A percentile compares a stretch with the other conserved stretches of the same genome.
phyloP scores from a whole-genome alignment of 2,113 vertebrate species.

The Hylia prasina region DNA sequence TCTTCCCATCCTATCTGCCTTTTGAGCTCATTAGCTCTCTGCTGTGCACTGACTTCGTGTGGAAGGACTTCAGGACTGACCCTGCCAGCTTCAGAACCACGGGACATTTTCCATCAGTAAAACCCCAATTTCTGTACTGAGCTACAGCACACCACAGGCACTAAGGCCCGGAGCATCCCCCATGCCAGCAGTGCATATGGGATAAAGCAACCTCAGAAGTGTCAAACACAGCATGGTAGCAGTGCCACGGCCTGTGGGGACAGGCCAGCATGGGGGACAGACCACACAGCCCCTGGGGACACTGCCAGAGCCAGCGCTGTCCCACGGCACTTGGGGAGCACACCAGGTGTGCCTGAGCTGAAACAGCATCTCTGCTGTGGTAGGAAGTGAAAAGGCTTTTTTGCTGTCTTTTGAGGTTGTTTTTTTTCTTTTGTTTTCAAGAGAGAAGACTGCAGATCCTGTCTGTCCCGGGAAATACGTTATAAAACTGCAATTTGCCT shows the following conservation, averaged over 20 bases:
- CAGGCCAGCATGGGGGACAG: background rate
- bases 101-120: background rate
- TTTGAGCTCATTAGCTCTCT: background rate
- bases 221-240: background rate
- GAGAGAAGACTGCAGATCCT: background rate
- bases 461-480: background rate
- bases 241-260: fast-evolving
- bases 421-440: background rate
- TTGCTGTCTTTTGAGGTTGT: background rate
- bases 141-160: background rate
- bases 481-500: constrained; percentile 42
- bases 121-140: background rate
- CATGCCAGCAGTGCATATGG: fast-evolving
- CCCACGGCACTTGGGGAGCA: fast-evolving
- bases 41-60: background rate
- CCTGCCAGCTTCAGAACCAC: background rate
- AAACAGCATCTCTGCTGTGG: background rate
- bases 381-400: background rate
- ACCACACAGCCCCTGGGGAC: background rate
- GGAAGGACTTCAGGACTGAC: background rate
- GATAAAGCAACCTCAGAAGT: background rate
- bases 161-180: fast-evolving
- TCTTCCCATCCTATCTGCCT: background rate
- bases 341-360: background rate
- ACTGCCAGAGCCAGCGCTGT: background rate